Evolutionary conservation across 2,113 vertebrate species (phyloP).

Genomic region (cattle (Bos taurus)): ARS-UCD2.0 NC_037335.1:109131001-109131500

Average conservation of each 20-base stretch:
- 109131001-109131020: neutral
- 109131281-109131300: neutral
- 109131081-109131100: neutral
- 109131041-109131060: neutral
- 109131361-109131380: neutral
- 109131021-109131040: neutral
- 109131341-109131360: neutral
- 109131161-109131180: neutral
- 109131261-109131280: neutral
- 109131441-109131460: neutral
- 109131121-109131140: neutral
- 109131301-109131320: neutral
- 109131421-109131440: neutral
- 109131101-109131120: neutral
- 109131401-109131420: neutral
- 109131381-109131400: neutral
- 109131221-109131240: neutral
- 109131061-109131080: neutral
- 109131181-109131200: neutral
- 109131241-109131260: neutral
- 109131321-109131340: neutral
- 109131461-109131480: neutral
- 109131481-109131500: neutral
- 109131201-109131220: rapidly evolving
- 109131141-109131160: neutral